A percentile compares a stretch with the other conserved stretches of the same genome.
Conservation (phyloP, 2,797 vertebrate species). For the Sebastes aleutianus region DNA sequence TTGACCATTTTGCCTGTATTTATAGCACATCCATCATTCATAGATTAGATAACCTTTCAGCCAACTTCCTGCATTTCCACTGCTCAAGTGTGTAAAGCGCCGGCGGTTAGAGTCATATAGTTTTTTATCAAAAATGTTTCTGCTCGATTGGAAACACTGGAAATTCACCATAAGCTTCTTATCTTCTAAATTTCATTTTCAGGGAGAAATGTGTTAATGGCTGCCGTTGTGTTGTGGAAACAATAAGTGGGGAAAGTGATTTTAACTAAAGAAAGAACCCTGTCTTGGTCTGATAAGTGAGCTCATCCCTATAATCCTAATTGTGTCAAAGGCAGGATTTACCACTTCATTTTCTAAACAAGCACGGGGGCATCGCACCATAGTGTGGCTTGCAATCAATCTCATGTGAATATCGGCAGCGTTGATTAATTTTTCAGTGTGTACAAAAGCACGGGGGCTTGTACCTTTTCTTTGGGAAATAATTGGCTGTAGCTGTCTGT, state of each 20-base stretch:
- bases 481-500: slow-evolving; percentile 61
- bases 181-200: slow-evolving; percentile 74
- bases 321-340: slow-evolving; percentile 77
- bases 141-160: slow-evolving; percentile 54
- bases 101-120: neutral
- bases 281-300: slow-evolving; percentile 72
- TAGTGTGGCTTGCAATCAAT: slow-evolving; percentile 58
- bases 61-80: slow-evolving; percentile 25
- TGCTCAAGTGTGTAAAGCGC: slow-evolving; percentile 11
- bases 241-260: slow-evolving; percentile 67
- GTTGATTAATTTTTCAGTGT: slow-evolving; percentile 53
- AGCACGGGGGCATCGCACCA: slow-evolving; percentile 38
- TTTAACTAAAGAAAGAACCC: slow-evolving; percentile 67
- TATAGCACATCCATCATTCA: slow-evolving; percentile 50
- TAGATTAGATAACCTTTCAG: slow-evolving; percentile 53
- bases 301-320: slow-evolving; percentile 75
- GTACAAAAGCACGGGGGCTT: slow-evolving; percentile 41
- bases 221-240: slow-evolving; percentile 52
- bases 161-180: slow-evolving; percentile 65
- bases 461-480: slow-evolving; percentile 53
- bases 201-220: slow-evolving; percentile 55
- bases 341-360: slow-evolving; percentile 72
- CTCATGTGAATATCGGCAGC: slow-evolving; percentile 48
- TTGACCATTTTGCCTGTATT: slow-evolving; percentile 33
- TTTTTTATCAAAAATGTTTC: slow-evolving; percentile 29